A percentile compares a stretch with the other conserved stretches of the same genome.
Conservation (phyloP, 30 jellyfish, hydroid and myxozoan genomes). For the Chrysaora quinquecirrha region DNA sequence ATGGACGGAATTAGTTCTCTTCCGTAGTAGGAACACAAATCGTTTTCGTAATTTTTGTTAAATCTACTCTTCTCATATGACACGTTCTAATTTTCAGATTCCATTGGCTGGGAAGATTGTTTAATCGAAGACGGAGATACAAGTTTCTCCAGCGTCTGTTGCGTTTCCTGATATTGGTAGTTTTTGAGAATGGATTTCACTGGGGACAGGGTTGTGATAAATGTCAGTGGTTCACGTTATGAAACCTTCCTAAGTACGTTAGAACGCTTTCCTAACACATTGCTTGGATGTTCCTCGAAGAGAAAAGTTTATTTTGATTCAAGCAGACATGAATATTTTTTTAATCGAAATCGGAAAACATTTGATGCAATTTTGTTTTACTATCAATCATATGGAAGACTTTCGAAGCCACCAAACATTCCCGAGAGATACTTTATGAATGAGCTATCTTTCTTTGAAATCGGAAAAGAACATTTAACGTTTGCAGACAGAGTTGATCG, state of each 20-base stretch:
- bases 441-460: slow-evolving; percentile 73
- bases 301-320: slow-evolving; percentile 61
- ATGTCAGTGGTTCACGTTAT: slow-evolving; percentile 79
- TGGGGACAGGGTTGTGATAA: slow-evolving; percentile 56
- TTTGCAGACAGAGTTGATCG: slow-evolving; percentile 75
- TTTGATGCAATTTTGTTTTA: slow-evolving; percentile 85
- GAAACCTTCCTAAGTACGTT: slow-evolving; percentile 84
- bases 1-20: too few relatives aligned
- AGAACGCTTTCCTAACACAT: slow-evolving; percentile 84
- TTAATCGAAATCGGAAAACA: slow-evolving; percentile 69
- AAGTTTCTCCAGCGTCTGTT: too few relatives aligned
- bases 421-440: slow-evolving; percentile 65
- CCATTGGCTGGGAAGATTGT: too few relatives aligned
- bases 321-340: slow-evolving; percentile 57
- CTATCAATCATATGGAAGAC: slow-evolving; percentile 78
- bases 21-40: too few relatives aligned
- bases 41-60: too few relatives aligned
- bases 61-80: too few relatives aligned
- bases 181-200: not conserved
- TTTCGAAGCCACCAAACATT: slow-evolving; percentile 62
- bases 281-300: slow-evolving; percentile 71
- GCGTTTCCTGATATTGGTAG: too few relatives aligned
- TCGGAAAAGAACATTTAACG: slow-evolving; percentile 45
- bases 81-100: too few relatives aligned
- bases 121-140: too few relatives aligned